Evolutionary conservation across 2,888 invertebrate species (phyloP), one percentile per base, ranked within the genome.

Genomic region (Rhamphomyia laevipes): DNA sequence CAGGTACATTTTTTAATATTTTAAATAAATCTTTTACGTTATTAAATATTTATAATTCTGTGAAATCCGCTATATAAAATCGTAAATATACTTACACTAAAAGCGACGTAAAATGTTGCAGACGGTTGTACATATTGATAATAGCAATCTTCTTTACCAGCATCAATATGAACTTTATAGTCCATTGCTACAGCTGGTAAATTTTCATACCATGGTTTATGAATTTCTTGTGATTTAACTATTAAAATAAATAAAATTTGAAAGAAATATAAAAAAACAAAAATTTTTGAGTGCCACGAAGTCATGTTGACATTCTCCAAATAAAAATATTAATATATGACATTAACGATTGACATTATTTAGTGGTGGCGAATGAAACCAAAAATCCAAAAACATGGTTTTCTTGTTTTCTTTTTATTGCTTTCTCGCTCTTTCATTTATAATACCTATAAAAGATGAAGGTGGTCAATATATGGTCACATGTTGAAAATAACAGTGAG

Each of bases 141-240:
- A 71, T 93, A 95, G 72, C 95, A 95, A 64, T 95, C 94, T 71
- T 94, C 93, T 65, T 82, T 84, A 23, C 93, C 92, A n/a, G 93
- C 88, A 62, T 91, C 91, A 54, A 95, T 83, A 70, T 93, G 88
- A 33, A 95, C 87, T 73, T 93, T 93, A 67, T 95, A 95, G 66
- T 94, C 94, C 86, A 93, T 91, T 2, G 91, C 89, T 31, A 92
- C 90, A 11, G 93, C 93, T 12, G 93, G 93, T 49, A 88, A 71
- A 58, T 82, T 82, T 68, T 89, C 89, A 67, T 88, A 88, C 87
- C 87, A 88, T 65, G 86, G 86, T 58, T 77, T 74, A 35, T 78
- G 76, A 13, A 77, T 67, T 55, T 77, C 69, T 35, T 35, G n/a
- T n/a, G 35, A 35, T n/a, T 35, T 35, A 3, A 35, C n/a, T 35